phyloP scores from a whole-genome alignment of 2,888 invertebrate species.

The Zygaena filipendulae region DNA sequence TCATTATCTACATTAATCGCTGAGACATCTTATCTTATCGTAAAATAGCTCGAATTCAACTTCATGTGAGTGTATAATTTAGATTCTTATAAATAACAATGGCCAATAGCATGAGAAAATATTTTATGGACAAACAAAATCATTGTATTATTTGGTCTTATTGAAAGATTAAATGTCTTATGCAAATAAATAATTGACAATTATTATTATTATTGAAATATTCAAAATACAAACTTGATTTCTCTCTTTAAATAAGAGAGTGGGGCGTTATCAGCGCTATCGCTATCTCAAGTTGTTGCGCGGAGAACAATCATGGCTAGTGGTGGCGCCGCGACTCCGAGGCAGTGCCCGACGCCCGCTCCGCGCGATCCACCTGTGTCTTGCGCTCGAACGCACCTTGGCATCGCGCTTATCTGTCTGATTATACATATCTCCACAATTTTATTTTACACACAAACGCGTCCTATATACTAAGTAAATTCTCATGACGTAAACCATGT shows the following conservation, averaged over 20 bases:
- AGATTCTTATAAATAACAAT: too few species aligned
- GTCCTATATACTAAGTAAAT: constrained; percentile 29
- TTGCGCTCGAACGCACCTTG: constrained; percentile 32
- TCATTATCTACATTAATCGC: constrained; percentile 22
- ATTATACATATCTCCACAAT: constrained; percentile 42
- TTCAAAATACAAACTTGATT: too few species aligned
- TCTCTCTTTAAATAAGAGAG: too few species aligned
- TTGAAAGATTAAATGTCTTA: too few species aligned
- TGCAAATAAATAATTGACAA: constrained; percentile 7
- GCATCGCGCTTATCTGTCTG: constrained; percentile 40
- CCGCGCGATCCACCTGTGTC: constrained; percentile 43
- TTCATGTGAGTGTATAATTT: too few species aligned
- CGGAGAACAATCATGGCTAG: constrained; percentile 44
- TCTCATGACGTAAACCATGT: constrained; percentile 5
- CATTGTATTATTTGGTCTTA: too few species aligned
- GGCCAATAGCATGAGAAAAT: too few species aligned
- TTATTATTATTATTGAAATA: constrained; percentile 17
- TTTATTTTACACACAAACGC: constrained; percentile 28
- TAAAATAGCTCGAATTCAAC: too few species aligned
- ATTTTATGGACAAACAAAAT: too few species aligned
- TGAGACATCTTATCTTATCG: constrained; percentile 32
- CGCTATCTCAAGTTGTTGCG: constrained; percentile 61
- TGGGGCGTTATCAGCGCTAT: constrained; percentile 52
- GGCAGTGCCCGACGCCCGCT: constrained; percentile 36
- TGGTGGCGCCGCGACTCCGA: constrained; percentile 31